Evolutionary conservation across 2,797 vertebrate genomes (phyloP).

Genomic region (Hydrocynus forskahlii): DNA sequence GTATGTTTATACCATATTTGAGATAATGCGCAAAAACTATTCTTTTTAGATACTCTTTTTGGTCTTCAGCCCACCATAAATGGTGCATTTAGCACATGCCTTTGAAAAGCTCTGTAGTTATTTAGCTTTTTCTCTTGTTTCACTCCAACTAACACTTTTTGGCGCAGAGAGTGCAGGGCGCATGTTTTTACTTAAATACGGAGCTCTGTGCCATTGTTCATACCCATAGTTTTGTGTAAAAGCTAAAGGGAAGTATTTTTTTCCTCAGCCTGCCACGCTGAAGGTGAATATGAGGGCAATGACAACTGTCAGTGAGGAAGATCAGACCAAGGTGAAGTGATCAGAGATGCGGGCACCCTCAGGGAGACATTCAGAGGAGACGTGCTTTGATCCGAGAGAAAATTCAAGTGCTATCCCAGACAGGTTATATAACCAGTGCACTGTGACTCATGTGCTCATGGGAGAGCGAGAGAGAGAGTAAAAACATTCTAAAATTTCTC

Average conservation of each 20-base stretch:
- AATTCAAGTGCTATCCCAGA: slow-evolving; percentile 40
- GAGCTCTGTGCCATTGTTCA: neutral
- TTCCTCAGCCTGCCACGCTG: slow-evolving; percentile 46
- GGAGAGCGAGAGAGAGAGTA: too few species aligned
- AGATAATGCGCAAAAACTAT: too few species aligned
- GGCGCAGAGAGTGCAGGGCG: neutral
- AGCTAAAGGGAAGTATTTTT: neutral
- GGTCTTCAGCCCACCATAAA: too few species aligned
- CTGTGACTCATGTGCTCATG: neutral
- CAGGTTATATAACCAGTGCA: slow-evolving; percentile 1
- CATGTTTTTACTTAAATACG: neutral
- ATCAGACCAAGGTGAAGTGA: slow-evolving; percentile 49
- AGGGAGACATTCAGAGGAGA: slow-evolving; percentile 55
- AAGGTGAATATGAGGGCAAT: slow-evolving; percentile 63
- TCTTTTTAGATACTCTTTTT: too few species aligned
- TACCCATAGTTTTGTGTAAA: neutral
- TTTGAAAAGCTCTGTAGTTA: too few species aligned
- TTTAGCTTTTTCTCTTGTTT: too few species aligned
- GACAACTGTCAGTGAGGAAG: slow-evolving; percentile 58
- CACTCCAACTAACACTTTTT: neutral
- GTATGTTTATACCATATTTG: too few species aligned
- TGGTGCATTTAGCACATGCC: too few species aligned
- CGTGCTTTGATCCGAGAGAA: slow-evolving; percentile 68
- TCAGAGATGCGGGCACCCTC: slow-evolving; percentile 54
- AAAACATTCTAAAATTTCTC: neutral